Percentiles rank a stretch among this genome's conserved stretches.
Conservation (phyloP, 2,797 vertebrate species). For the Perodicticus potto region DNA sequence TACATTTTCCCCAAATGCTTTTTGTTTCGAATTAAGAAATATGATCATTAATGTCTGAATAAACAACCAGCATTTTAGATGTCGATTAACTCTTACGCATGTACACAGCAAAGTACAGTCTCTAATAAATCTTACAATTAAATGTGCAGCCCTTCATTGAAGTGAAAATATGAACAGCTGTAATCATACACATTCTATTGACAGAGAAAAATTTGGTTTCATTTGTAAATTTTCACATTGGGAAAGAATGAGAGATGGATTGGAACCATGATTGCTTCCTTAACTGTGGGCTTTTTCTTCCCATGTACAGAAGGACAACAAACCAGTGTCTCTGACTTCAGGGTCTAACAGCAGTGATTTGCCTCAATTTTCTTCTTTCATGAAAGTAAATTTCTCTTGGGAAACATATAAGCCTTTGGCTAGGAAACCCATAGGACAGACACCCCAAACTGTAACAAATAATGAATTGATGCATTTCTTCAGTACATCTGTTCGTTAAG, state of each 20-base stretch:
- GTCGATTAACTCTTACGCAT: conserved; percentile 84
- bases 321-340: conserved; percentile 82
- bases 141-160: conserved; percentile 89
- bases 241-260: conserved; percentile 85
- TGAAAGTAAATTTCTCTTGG: conserved; percentile 87
- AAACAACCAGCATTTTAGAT: conserved; percentile 87
- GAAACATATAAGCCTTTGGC: conserved; percentile 85
- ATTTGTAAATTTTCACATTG: conserved; percentile 87
- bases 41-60: conserved; percentile 87
- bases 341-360: conserved; percentile 81
- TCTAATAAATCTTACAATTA: conserved; percentile 90
- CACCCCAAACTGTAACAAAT: conserved; percentile 84
- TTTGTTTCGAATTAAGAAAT: conserved; percentile 87
- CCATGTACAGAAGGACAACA: conserved; percentile 78
- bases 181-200: conserved; percentile 87
- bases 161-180: conserved; percentile 90
- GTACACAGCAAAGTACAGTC: conserved; percentile 79
- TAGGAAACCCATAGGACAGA: conserved; percentile 84
- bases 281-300: conserved; percentile 81
- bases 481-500: conserved; percentile 84
- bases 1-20: conserved; percentile 76
- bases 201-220: conserved; percentile 88
- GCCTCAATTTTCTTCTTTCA: conserved; percentile 84
- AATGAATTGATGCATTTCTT: conserved; percentile 81
- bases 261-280: conserved; percentile 73